These are phyloP conservation scores for Piliocolobus tephrosceles DNA, from an alignment of 2,113 vertebrate species.

Conservation along the genomic window DNA sequence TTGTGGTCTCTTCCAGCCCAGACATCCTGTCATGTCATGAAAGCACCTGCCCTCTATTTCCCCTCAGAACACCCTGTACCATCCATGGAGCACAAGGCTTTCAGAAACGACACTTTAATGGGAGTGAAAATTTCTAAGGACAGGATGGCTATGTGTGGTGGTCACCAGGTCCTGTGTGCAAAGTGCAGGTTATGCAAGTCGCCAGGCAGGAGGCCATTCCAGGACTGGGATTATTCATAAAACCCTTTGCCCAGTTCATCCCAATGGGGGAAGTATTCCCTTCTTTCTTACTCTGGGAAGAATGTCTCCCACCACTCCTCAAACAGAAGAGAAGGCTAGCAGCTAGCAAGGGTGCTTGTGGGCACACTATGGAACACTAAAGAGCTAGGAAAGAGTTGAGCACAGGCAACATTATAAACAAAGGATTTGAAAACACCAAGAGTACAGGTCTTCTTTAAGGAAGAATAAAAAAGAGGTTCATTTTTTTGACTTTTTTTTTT, in stretches of 20 bases:
- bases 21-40: background rate
- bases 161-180: constrained; percentile 27
- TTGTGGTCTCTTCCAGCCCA: background rate
- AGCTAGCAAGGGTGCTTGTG: constrained; percentile 36
- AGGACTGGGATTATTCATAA: background rate
- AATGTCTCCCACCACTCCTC: constrained; percentile 38
- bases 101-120: background rate
- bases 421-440: constrained; percentile 39
- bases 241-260: background rate
- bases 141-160: background rate
- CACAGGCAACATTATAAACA: constrained; percentile 33
- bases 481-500: background rate
- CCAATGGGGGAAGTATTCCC: background rate
- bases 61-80: background rate
- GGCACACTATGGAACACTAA: constrained; percentile 56
- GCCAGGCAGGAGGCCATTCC: background rate
- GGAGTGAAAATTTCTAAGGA: background rate
- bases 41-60: background rate
- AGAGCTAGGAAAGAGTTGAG: background rate
- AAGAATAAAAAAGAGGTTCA: constrained; percentile 48
- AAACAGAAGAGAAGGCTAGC: constrained; percentile 72
- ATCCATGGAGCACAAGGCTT: background rate
- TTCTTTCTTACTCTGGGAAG: background rate
- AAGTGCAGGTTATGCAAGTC: background rate
- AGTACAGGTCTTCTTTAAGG: constrained; percentile 45